phyloP scores from a whole-genome alignment of 2,888 invertebrate genomes.

The Tribolium freemani region DNA sequence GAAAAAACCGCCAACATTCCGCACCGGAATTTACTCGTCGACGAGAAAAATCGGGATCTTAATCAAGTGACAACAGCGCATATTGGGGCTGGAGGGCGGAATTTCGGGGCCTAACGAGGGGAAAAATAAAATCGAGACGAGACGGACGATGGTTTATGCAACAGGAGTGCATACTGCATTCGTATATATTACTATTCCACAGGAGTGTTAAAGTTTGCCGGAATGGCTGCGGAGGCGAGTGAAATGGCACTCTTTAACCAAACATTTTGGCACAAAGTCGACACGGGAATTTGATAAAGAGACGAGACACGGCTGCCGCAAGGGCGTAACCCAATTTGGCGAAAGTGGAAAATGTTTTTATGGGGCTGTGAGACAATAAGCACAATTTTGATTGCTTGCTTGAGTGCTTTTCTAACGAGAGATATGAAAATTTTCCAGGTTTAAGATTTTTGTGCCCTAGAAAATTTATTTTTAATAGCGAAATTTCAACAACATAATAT shows the following conservation, averaged over 20 bases:
- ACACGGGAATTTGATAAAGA: background rate
- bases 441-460: no score
- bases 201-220: background rate
- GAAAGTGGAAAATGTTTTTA: background rate
- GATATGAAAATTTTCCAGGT: background rate
- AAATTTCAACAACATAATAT: no score
- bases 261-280: background rate
- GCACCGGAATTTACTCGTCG: background rate
- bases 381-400: no score
- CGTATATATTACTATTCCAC: background rate
- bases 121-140: background rate
- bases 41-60: background rate
- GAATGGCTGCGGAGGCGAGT: background rate
- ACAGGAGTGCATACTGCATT: background rate
- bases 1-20: background rate
- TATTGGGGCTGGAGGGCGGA: no score
- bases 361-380: no score
- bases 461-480: slow-evolving; percentile 35
- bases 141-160: background rate
- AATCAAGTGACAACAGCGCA: background rate
- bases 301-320: background rate
- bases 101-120: background rate
- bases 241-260: slow-evolving; percentile 1
- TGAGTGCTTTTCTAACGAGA: background rate
- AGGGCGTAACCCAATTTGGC: background rate